Evolutionary conservation across 2,888 invertebrate species (phyloP).

Genomic region (Periphyllus acericola): DNA sequence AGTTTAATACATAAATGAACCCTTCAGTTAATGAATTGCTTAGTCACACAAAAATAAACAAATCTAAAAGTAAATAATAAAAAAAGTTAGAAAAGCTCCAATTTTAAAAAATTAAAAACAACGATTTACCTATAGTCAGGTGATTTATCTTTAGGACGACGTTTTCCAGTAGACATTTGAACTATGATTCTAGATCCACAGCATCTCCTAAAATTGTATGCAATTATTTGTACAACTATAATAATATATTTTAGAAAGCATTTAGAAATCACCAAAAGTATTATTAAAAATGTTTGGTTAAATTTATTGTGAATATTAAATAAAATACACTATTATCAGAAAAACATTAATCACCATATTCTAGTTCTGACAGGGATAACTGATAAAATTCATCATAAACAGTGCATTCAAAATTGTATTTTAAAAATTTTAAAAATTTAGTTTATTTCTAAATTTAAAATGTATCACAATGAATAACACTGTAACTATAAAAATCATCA

Average conservation of each 20-base stretch:
- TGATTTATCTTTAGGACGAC: conserved; percentile 64
- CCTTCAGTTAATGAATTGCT: not conserved
- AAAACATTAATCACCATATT: no score
- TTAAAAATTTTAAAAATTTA: not conserved
- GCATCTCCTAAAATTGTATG: conserved; percentile 74
- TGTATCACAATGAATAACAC: no score
- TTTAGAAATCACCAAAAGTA: no score
- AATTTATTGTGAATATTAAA: no score
- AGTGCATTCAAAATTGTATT: not conserved
- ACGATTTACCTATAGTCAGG: conserved; percentile 62
- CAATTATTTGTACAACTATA: not conserved
- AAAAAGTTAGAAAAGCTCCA: not conserved
- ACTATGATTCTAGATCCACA: conserved; percentile 90
- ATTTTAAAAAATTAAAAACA: not conserved
- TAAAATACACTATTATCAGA: no score
- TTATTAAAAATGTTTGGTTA: no score
- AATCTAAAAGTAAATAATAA: not conserved
- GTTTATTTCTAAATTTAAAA: not conserved
- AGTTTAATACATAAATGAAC: not conserved
- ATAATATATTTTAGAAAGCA: not conserved
- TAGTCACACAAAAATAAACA: not conserved
- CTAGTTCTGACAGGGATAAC: conserved; percentile 20
- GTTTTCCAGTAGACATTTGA: conserved; percentile 79
- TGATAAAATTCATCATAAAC: conserved; percentile 5
- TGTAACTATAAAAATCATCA: no score